Evolutionary conservation across 2,888 invertebrate species (phyloP).

Genomic region (Xestia ashworthii): DNA sequence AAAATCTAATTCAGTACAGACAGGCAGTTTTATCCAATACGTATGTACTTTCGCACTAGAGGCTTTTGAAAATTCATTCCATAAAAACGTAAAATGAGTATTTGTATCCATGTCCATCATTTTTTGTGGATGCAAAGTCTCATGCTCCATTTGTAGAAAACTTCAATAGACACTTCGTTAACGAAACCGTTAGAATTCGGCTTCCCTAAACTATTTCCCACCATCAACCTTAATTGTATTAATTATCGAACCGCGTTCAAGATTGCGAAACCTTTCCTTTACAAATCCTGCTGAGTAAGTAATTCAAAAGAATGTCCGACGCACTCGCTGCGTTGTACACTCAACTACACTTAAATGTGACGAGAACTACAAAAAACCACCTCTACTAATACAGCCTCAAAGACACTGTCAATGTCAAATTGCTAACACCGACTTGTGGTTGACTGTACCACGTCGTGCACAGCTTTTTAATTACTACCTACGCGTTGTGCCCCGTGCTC

Average conservation of each 20-base stretch:
- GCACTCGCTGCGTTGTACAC: constrained; percentile 72
- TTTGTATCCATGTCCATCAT: background rate
- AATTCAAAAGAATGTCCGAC: constrained; percentile 76
- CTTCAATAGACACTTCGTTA: background rate
- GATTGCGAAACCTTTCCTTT: constrained; percentile 43
- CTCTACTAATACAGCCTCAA: background rate
- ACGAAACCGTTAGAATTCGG: background rate
- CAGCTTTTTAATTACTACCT: constrained; percentile 89
- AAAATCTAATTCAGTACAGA: background rate
- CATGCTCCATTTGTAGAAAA: background rate
- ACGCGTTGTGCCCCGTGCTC: constrained; percentile 72
- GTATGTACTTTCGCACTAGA: background rate
- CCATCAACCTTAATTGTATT: constrained; percentile 19
- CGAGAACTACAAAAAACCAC: background rate
- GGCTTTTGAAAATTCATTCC: background rate
- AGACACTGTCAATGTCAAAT: constrained; percentile 14
- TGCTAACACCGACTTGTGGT: constrained; percentile 17
- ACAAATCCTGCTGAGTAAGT: constrained; percentile 70
- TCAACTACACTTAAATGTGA: background rate
- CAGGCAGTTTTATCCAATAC: background rate
- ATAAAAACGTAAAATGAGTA: background rate
- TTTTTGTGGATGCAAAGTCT: background rate
- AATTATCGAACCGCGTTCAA: constrained; percentile 36
- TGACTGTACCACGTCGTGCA: constrained; percentile 71
- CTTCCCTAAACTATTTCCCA: background rate